A percentile compares a stretch with the other conserved stretches of the same genome.
Conservation (phyloP, 2,797 vertebrate species). For the Amblyopsis hoosieri region DNA sequence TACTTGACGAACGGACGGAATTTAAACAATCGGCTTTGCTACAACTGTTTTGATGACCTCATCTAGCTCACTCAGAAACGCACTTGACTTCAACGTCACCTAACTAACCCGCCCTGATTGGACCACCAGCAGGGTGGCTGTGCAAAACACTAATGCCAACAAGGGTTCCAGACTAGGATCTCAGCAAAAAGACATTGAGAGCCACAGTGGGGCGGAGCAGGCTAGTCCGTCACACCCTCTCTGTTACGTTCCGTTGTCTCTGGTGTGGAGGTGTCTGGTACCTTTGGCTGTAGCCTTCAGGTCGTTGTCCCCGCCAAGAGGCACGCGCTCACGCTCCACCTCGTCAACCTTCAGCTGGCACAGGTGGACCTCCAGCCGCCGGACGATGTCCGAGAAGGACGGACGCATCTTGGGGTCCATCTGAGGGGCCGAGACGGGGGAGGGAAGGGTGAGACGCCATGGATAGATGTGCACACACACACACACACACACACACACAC, state of each 20-base stretch:
- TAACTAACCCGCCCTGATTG: too few relatives aligned
- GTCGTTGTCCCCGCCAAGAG: slow-evolving; percentile 76
- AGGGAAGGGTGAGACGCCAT: neutral
- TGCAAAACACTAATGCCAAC: too few relatives aligned
- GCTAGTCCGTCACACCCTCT: too few relatives aligned
- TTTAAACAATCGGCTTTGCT: too few relatives aligned
- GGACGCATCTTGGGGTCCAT: slow-evolving; percentile 97
- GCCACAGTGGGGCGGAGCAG: neutral
- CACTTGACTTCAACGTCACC: too few relatives aligned
- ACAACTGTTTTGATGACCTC: too few relatives aligned
- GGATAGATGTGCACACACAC: neutral
- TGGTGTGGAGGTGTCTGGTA: slow-evolving; percentile 34
- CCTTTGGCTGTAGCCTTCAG: slow-evolving; percentile 85
- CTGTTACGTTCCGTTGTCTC: neutral
- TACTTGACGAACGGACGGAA: too few relatives aligned
- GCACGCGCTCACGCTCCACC: slow-evolving; percentile 77
- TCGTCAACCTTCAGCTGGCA: slow-evolving; percentile 83
- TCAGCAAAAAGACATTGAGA: neutral
- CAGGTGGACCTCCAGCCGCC: slow-evolving; percentile 84
- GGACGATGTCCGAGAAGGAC: slow-evolving; percentile 88
- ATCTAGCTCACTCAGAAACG: too few relatives aligned
- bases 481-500: neutral
- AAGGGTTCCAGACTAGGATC: neutral
- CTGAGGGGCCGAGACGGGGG: slow-evolving; percentile 59
- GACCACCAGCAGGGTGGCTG: too few relatives aligned